phyloP scores from a whole-genome alignment of 2,113 vertebrate species.

The Dermatemys mawii region DNA sequence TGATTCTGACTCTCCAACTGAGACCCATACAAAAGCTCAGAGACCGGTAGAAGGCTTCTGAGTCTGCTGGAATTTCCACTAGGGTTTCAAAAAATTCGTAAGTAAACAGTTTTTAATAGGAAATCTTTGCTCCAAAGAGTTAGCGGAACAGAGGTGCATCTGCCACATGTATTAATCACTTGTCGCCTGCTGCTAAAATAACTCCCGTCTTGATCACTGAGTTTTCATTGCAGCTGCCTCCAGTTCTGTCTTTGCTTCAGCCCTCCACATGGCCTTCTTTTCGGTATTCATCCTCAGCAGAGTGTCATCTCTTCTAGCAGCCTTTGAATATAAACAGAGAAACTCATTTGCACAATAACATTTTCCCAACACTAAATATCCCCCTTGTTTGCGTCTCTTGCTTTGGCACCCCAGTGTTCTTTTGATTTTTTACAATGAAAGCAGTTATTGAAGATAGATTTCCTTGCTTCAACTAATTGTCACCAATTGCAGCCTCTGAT shows the following conservation, averaged over 20 bases:
- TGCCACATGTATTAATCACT: background rate
- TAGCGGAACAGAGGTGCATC: background rate
- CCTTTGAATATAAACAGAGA: slow-evolving; percentile 33
- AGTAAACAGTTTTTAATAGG: background rate
- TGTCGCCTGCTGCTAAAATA: background rate
- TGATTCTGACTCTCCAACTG: background rate
- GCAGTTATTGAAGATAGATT: background rate
- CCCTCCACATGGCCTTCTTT: slow-evolving; percentile 64
- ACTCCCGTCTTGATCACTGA: slow-evolving; percentile 10
- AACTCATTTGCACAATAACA: background rate
- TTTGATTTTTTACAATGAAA: background rate
- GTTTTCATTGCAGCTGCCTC: background rate
- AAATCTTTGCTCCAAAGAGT: background rate
- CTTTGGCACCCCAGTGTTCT: background rate
- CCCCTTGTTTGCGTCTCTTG: background rate
- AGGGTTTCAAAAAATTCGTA: background rate
- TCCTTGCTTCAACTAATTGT: background rate
- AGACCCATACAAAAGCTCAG: background rate
- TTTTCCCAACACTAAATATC: background rate
- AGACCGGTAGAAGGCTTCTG: background rate
- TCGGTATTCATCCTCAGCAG: slow-evolving; percentile 52
- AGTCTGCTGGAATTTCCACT: background rate
- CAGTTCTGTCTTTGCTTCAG: background rate
- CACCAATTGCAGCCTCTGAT: background rate
- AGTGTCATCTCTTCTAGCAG: slow-evolving; percentile 14